A percentile compares a stretch with the other conserved stretches of the same genome.
These are phyloP conservation scores for Alectura lathami DNA, from an alignment of 2,113 vertebrate genomes.

Conservation along the genomic window DNA sequence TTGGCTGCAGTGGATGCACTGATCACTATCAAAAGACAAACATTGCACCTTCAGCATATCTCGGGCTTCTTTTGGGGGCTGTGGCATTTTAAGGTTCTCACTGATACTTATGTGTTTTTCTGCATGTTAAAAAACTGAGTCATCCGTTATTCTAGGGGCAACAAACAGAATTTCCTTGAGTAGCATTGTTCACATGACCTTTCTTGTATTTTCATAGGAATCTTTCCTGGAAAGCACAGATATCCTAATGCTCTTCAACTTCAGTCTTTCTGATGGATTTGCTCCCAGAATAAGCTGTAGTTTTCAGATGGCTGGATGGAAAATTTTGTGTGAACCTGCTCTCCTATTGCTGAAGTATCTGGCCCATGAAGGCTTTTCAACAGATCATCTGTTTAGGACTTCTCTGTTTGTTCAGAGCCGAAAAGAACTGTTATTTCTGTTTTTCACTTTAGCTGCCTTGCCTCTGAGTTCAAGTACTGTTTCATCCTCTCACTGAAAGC, in stretches of 20 bases:
- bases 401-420: neutral
- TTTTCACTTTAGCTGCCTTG: neutral
- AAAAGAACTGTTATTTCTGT: neutral
- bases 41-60: neutral
- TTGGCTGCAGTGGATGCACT: neutral
- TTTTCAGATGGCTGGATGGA: conserved; percentile 25
- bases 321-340: conserved; percentile 8
- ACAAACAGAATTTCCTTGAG: neutral
- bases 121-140: neutral
- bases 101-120: neutral
- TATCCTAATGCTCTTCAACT: neutral
- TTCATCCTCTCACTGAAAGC: neutral
- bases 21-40: neutral
- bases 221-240: conserved; percentile 37
- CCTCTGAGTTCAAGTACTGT: neutral
- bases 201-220: neutral
- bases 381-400: neutral
- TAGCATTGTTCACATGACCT: neutral
- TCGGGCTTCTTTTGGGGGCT: neutral
- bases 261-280: neutral
- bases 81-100: neutral
- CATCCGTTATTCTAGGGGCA: neutral
- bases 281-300: conserved; percentile 11
- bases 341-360: neutral
- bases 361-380: neutral